Percentiles rank a stretch among this genome's conserved stretches.
These are phyloP conservation scores for Myanophis thanlyinensis DNA, from an alignment of 2,113 vertebrate genomes.

Conservation along the genomic window DNA sequence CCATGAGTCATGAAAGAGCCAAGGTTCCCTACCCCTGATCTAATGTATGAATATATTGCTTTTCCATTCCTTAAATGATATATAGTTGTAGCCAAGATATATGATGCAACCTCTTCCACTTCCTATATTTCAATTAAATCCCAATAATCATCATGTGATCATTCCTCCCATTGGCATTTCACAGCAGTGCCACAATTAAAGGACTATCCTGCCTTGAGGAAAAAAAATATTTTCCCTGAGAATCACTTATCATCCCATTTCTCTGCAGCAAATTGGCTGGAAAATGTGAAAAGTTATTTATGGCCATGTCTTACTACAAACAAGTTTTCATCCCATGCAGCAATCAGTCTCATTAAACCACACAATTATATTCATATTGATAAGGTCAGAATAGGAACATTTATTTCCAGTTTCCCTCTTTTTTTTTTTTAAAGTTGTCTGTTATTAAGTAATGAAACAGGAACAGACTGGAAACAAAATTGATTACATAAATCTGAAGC, in stretches of 20 bases:
- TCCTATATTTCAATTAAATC: neutral
- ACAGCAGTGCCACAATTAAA: neutral
- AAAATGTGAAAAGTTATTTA: neutral
- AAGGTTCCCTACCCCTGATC: too few species aligned
- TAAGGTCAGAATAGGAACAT: neutral
- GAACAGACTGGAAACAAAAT: neutral
- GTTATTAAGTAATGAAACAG: neutral
- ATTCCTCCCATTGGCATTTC: neutral
- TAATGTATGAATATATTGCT: too few species aligned
- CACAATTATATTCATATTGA: neutral
- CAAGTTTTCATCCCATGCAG: neutral
- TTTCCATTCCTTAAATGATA: too few species aligned
- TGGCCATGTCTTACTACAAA: neutral
- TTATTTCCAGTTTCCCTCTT: neutral
- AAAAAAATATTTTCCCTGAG: neutral
- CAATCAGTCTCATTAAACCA: neutral
- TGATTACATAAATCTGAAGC: neutral
- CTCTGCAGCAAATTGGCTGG: neutral
- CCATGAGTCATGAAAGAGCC: too few species aligned
- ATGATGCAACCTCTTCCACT: neutral
- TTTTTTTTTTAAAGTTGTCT: neutral
- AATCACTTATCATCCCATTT: neutral
- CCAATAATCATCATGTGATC: neutral
- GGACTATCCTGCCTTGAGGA: neutral
- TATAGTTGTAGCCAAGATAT: neutral